Evolutionary conservation across 2,888 invertebrate genomes (phyloP), one percentile per base, ranked within the genome.

Genomic region (Euphydryas editha): DNA sequence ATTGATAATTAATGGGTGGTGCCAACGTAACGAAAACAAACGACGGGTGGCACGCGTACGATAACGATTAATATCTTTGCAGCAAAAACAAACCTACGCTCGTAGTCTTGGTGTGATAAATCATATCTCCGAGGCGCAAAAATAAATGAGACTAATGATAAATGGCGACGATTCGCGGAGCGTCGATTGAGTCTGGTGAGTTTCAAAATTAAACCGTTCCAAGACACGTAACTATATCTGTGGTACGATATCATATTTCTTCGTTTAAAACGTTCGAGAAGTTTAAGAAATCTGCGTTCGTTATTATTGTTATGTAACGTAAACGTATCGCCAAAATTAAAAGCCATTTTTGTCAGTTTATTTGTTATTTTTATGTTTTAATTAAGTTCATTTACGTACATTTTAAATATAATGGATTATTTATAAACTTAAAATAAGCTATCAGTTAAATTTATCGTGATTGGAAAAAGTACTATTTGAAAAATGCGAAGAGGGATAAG

Each of bases 111-210:
- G 81, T 82, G 87, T 84, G 88, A 92, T 92, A 92, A 92, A 92
- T 92, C 92, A 92, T 92, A 91, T 90, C 89, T 89, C 77, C 81
- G 84, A 87, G 90, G 86, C 88, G 86, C 90, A 91, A 91, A 92
- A 92, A 92, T 92, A 91, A 92, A 92, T 92, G 92, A 91, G 88
- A 83, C 85, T 85, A 88, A 91, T 91, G 92, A 92, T 92, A 90
- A 92, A 92, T 90, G 88, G 86, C 80, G 84, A 85, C 78, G 84
- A 87, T 85, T 84, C 84, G 81, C 80, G 75, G 79, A 84, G 81
- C 81, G 81, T 79, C 85, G 80, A 90, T 90, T 84, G 87, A 86
- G 85, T 81, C 76, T 79, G 83, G 82, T 81, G 82, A 85, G 84
- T 85, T 86, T 82, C 77, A 79, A 84, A 85, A 87, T 85, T 85